Evolutionary conservation across 1,140 invertebrate genomes (phyloP).

Genomic region (Mizuhopecten yessoensis): DNA sequence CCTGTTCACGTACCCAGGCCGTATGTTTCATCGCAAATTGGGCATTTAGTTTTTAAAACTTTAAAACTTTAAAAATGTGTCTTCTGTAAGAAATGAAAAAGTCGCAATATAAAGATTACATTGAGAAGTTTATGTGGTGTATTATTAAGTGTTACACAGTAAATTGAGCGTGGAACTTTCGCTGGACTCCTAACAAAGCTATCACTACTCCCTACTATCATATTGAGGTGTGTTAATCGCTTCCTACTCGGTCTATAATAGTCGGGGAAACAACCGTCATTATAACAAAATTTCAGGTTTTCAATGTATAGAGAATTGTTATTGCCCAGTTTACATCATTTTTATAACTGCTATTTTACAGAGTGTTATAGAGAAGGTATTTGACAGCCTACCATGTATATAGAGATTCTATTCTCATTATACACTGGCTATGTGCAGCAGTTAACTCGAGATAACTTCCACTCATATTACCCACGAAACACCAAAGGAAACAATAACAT

Average conservation of each 20-base stretch:
- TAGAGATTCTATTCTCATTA: neutral
- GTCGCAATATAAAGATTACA: neutral
- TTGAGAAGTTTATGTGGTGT: neutral
- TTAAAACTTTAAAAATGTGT: neutral
- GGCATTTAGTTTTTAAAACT: neutral
- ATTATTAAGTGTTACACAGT: slow-evolving; percentile 10
- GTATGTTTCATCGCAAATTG: slow-evolving; percentile 31
- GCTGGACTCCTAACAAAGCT: neutral
- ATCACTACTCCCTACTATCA: neutral
- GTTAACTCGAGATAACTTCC: neutral
- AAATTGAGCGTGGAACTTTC: slow-evolving; percentile 20
- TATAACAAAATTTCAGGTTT: neutral
- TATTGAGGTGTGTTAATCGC: neutral
- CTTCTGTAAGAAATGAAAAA: slow-evolving; percentile 22
- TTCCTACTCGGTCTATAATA: neutral
- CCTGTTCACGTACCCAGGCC: neutral
- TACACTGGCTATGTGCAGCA: neutral
- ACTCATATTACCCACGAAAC: neutral
- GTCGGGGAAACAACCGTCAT: neutral
- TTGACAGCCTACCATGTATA: neutral
- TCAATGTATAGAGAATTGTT: neutral
- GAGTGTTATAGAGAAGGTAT: no score
- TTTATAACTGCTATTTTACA: neutral
- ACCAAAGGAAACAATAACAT: slow-evolving; percentile 28
- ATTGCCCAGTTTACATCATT: neutral